These are phyloP conservation scores for Orthosia gracilis DNA, from an alignment of 2,888 invertebrate genomes.

Conservation along the genomic window DNA sequence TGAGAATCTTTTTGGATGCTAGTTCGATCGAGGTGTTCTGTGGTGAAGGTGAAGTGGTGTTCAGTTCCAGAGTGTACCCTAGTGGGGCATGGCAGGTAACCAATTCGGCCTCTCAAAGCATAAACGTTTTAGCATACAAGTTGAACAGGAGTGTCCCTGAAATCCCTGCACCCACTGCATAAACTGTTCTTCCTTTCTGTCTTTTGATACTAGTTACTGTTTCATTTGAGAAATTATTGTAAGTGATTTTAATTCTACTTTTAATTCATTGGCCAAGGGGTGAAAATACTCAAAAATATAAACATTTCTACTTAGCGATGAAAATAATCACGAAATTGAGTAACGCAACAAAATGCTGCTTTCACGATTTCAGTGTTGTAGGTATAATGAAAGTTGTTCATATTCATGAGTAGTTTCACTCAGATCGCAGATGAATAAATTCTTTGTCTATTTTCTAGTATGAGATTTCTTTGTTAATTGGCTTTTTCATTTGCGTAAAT, in stretches of 20 bases:
- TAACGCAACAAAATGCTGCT: too few relatives aligned
- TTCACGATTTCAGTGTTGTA: too few relatives aligned
- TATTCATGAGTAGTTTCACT: too few relatives aligned
- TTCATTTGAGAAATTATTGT: neutral
- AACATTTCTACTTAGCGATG: neutral
- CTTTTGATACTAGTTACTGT: neutral
- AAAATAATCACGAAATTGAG: too few relatives aligned
- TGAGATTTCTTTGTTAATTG: neutral
- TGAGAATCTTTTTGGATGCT: slow-evolving; percentile 84
- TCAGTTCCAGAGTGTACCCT: slow-evolving; percentile 83
- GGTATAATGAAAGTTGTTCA: too few relatives aligned
- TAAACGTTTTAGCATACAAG: slow-evolving; percentile 75
- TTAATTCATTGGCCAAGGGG: neutral
- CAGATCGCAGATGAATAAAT: too few relatives aligned
- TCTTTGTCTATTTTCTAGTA: too few relatives aligned
- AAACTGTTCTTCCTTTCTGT: slow-evolving; percentile 12
- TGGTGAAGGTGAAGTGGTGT: slow-evolving; percentile 86
- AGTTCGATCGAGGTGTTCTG: slow-evolving; percentile 87
- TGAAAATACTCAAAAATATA: neutral
- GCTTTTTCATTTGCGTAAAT: neutral
- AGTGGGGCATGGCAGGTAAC: slow-evolving; percentile 81
- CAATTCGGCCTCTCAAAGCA: slow-evolving; percentile 75
- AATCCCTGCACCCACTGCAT: slow-evolving; percentile 40
- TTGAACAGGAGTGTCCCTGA: slow-evolving; percentile 78
- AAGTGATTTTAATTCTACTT: neutral